These are phyloP conservation scores for Myripristis murdjan DNA, from an alignment of 2,797 vertebrate genomes.

Conservation along the genomic window DNA sequence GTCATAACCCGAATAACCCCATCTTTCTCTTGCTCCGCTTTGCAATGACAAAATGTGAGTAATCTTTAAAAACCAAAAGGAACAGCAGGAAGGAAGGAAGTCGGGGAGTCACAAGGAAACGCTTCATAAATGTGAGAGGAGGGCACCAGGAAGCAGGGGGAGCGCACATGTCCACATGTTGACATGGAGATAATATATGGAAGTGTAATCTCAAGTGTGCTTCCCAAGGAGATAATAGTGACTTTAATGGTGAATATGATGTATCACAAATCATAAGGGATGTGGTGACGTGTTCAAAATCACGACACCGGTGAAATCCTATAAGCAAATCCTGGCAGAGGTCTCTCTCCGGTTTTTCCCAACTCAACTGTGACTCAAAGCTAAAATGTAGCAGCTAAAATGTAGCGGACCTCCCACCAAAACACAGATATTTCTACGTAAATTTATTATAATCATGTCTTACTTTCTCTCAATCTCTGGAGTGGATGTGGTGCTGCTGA, in stretches of 20 bases:
- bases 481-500: conserved; percentile 89
- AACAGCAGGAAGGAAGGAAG: conserved; percentile 81
- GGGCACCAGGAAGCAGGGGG: conserved; percentile 71
- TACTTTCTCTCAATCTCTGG: conserved; percentile 95
- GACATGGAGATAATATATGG: conserved; percentile 20
- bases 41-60: conserved; percentile 55
- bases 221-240: not conserved
- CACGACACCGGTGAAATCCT: not conserved
- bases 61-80: conserved; percentile 53
- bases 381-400: not conserved
- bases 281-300: not conserved
- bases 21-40: conserved; percentile 26
- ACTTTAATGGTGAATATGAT: not conserved
- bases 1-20: conserved; percentile 31
- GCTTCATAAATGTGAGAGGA: conserved; percentile 48
- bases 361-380: too few relatives aligned
- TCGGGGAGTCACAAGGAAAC: conserved; percentile 50
- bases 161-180: conserved; percentile 14
- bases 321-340: not conserved
- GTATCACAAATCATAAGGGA: not conserved
- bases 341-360: not conserved
- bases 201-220: conserved; percentile 17
- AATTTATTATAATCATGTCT: conserved; percentile 37
- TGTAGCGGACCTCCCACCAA: not conserved
- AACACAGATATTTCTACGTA: too few relatives aligned